A percentile compares a stretch with the other conserved stretches of the same genome.
phyloP scores from a whole-genome alignment of 1,140 invertebrate genomes.

The Psix sp. region DNA sequence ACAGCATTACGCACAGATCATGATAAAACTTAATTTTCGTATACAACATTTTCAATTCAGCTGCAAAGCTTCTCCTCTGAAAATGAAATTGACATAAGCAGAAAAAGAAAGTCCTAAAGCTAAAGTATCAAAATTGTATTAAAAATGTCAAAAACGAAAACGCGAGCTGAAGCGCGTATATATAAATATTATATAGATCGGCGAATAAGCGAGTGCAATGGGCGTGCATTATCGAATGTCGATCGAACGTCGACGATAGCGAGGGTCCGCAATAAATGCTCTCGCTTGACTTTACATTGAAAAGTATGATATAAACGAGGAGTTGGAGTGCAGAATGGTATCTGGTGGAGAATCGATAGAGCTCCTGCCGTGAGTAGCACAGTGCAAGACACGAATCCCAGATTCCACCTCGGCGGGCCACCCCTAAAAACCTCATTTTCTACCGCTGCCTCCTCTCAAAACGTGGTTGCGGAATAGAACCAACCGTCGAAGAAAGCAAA shows the following conservation, averaged over 20 bases:
- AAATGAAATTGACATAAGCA: not conserved
- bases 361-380: constrained; percentile 39
- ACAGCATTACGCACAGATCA: too few species aligned
- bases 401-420: constrained; percentile 43
- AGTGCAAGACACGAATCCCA: constrained; percentile 50
- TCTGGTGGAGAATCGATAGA: constrained; percentile 55
- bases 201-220: constrained; percentile 8
- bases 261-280: constrained; percentile 28
- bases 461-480: constrained; percentile 19
- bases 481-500: constrained; percentile 24
- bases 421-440: constrained; percentile 34
- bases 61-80: not conserved
- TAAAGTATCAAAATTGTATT: too few species aligned
- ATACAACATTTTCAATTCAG: not conserved
- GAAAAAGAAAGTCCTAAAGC: too few species aligned
- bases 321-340: constrained; percentile 35
- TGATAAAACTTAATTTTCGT: too few species aligned
- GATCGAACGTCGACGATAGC: constrained; percentile 28
- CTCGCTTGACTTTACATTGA: constrained; percentile 25
- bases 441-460: constrained; percentile 31
- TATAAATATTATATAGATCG: constrained; percentile 10
- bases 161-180: too few species aligned
- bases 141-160: too few species aligned
- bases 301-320: constrained; percentile 54
- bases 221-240: constrained; percentile 32